Conservation (phyloP, 2,797 vertebrate genomes). For the Arrhamphus sclerolepis region DNA sequence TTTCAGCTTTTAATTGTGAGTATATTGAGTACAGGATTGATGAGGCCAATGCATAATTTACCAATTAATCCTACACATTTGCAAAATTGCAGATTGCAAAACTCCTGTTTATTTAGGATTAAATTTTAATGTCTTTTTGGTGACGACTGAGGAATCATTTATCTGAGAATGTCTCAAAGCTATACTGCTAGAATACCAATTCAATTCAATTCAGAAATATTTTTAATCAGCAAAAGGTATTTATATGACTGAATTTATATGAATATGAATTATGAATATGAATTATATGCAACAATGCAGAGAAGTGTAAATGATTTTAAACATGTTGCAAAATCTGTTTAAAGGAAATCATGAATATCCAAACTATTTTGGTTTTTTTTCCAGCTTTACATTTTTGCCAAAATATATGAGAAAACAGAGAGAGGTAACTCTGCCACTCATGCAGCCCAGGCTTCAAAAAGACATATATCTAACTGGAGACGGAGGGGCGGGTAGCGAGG, state of each 20-base stretch:
- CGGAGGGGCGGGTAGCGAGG: constrained; percentile 78
- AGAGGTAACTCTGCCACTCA: constrained; percentile 36
- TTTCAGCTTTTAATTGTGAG: constrained; percentile 77
- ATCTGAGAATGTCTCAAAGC: constrained; percentile 62
- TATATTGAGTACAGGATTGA: constrained; percentile 80
- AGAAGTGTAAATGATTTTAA: constrained; percentile 14
- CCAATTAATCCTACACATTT: constrained; percentile 76
- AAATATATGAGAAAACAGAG: constrained; percentile 38
- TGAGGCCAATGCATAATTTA: constrained; percentile 81
- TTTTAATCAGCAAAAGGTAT: no score
- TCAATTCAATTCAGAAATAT: no score
- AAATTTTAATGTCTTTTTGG: constrained; percentile 78
- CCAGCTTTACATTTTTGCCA: constrained; percentile 22
- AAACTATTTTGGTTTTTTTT: constrained; percentile 27
- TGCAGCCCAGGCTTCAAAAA: constrained; percentile 52
- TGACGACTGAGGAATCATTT: constrained; percentile 69
- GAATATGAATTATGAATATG: no score
- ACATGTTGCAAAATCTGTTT: constrained; percentile 15
- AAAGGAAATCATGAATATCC: constrained; percentile 24
- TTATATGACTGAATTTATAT: no score
- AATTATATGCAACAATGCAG: constrained; percentile 32
- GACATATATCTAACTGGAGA: constrained; percentile 78
- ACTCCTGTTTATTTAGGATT: constrained; percentile 80
- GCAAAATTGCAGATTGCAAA: constrained; percentile 74
- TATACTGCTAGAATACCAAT: constrained; percentile 38